phyloP scores from a whole-genome alignment of 2,797 vertebrate genomes.

The Macroramphosus scolopax region DNA sequence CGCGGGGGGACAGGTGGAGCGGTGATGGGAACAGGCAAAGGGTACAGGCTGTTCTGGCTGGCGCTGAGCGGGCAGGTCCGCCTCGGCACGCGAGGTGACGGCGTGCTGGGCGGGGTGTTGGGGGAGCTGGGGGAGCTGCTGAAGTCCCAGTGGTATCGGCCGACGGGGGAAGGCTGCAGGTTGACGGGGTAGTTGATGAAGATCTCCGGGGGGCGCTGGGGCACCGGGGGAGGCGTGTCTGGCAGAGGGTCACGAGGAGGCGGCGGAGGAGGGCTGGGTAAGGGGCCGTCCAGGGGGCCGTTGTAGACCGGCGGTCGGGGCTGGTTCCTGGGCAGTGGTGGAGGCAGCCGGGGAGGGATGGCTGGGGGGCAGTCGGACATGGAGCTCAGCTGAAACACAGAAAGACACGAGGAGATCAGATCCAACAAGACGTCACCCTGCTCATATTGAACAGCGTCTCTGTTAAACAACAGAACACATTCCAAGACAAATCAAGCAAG shows the following conservation, averaged over 20 bases:
- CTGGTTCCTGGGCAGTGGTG: constrained; percentile 83
- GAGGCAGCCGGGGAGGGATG: constrained; percentile 90
- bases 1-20: constrained; percentile 91
- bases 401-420: too few relatives aligned
- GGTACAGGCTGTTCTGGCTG: constrained; percentile 82
- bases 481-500: too few relatives aligned
- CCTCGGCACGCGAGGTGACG: constrained; percentile 84
- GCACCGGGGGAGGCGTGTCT: constrained; percentile 88
- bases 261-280: constrained; percentile 89
- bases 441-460: too few relatives aligned
- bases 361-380: constrained; percentile 89
- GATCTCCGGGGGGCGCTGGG: constrained; percentile 90
- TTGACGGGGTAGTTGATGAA: constrained; percentile 93
- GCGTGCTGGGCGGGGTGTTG: constrained; percentile 78
- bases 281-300: constrained; percentile 78
- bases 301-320: constrained; percentile 80
- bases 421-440: too few relatives aligned
- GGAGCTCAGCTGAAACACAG: constrained; percentile 72
- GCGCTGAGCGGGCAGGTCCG: constrained; percentile 81
- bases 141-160: constrained; percentile 87
- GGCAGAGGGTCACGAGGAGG: constrained; percentile 84
- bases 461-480: too few relatives aligned
- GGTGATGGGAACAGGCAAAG: constrained; percentile 62
- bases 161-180: constrained; percentile 87
- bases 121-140: constrained; percentile 88